phyloP scores from a whole-genome alignment of 2,888 invertebrate genomes.

The Arge pagana region DNA sequence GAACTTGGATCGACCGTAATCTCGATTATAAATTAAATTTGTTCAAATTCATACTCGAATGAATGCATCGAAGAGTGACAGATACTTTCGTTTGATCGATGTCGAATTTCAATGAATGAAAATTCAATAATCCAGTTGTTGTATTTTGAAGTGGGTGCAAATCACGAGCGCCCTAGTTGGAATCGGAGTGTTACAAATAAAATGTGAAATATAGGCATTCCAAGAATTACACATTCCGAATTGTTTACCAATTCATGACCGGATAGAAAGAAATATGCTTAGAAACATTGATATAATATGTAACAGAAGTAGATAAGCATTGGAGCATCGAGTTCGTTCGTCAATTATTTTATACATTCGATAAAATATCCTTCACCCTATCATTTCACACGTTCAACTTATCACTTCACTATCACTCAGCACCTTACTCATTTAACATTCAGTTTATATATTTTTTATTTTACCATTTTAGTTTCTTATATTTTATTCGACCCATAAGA shows the following conservation, averaged over 20 bases:
- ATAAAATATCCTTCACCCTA: not conserved
- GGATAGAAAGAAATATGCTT: not conserved
- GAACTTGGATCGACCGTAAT: not conserved
- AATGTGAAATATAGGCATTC: not conserved
- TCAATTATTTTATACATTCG: not conserved
- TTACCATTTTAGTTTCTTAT: not conserved
- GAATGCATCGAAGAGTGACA: no score
- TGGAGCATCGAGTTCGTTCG: conserved; percentile 2
- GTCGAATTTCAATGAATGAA: no score
- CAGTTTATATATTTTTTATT: not conserved
- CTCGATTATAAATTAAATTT: not conserved
- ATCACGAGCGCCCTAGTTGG: no score
- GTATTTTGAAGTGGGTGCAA: no score
- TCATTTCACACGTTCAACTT: conserved; percentile 2
- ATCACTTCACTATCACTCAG: conserved; percentile 1
- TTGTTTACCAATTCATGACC: not conserved
- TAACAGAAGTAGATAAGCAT: conserved; percentile 5
- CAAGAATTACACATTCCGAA: not conserved
- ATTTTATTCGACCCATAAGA: not conserved
- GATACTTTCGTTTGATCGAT: no score
- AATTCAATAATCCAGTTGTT: no score
- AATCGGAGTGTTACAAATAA: not conserved
- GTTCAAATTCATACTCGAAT: no score
- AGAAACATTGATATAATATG: not conserved
- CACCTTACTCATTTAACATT: conserved; percentile 1